Conservation (phyloP, 2,113 vertebrate genomes). For the Odocoileus virginianus region DNA sequence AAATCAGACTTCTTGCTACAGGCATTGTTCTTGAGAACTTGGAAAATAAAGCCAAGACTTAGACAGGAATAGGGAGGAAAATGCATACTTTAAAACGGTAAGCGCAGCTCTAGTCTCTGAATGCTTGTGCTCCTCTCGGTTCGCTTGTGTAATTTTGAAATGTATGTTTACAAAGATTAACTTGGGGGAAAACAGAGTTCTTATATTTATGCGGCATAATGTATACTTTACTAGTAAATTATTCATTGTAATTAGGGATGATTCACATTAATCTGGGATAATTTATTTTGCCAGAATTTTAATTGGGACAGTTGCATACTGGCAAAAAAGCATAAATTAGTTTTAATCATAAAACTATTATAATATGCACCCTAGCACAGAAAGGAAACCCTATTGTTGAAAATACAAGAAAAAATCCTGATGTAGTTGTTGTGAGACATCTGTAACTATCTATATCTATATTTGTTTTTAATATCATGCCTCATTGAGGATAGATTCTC, state of each 20-base stretch:
- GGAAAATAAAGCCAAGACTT: background rate
- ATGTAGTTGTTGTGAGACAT: background rate
- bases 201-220: background rate
- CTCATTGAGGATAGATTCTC: background rate
- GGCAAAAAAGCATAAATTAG: slow-evolving; percentile 37
- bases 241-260: slow-evolving; percentile 42
- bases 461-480: background rate
- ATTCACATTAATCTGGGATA: slow-evolving; percentile 49
- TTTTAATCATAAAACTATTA: slow-evolving; percentile 46
- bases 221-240: slow-evolving; percentile 38
- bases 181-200: background rate
- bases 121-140: background rate
- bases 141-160: slow-evolving; percentile 35
- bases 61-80: background rate
- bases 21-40: slow-evolving; percentile 1
- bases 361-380: background rate
- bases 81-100: background rate
- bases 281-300: slow-evolving; percentile 54
- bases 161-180: slow-evolving; percentile 39
- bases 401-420: background rate
- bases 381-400: background rate
- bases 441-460: background rate
- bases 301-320: slow-evolving; percentile 44
- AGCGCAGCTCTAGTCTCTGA: background rate
- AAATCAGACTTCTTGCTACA: background rate